These are phyloP conservation scores for Microtus montanus DNA, from an alignment of 2,113 vertebrate species.

Conservation along the genomic window DNA sequence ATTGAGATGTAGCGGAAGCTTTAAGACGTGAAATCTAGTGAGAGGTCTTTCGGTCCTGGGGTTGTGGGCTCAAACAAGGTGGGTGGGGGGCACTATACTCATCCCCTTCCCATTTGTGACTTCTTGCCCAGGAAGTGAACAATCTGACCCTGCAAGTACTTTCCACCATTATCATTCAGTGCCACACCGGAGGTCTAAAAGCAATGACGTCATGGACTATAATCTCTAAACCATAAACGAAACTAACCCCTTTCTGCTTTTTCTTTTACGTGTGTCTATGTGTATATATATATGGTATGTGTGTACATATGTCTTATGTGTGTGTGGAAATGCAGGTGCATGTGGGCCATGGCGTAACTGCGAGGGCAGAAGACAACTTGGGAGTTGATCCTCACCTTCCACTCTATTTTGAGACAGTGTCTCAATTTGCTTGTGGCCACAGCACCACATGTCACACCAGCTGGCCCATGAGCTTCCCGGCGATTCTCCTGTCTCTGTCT, in stretches of 20 bases:
- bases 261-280: neutral
- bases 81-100: no score
- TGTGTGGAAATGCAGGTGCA: neutral
- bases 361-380: neutral
- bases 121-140: neutral
- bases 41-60: neutral
- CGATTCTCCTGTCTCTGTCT: neutral
- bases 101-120: neutral
- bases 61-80: neutral
- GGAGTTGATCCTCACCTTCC: neutral
- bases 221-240: neutral
- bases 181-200: neutral
- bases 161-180: neutral
- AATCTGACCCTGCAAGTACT: neutral
- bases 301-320: neutral
- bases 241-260: neutral
- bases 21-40: no score
- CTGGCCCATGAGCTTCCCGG: neutral
- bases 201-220: neutral
- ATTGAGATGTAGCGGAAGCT: neutral
- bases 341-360: no score
- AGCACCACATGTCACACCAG: neutral
- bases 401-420: neutral
- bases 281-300: neutral
- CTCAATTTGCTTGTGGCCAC: neutral